These are phyloP conservation scores for Benthosema pterotum DNA, from an alignment of 2,797 vertebrate genomes.

Conservation along the genomic window DNA sequence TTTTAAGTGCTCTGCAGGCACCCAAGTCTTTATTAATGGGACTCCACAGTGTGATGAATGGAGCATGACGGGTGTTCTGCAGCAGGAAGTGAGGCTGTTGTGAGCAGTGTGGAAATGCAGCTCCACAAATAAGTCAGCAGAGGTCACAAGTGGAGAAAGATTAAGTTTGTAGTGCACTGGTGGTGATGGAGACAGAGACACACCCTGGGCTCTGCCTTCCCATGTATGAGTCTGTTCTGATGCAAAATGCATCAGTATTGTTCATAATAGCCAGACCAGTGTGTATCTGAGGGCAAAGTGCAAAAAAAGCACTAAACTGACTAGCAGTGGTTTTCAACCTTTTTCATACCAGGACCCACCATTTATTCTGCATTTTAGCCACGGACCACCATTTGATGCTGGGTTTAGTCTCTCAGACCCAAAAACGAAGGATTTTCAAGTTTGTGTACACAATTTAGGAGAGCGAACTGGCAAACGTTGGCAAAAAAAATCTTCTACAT, in stretches of 20 bases:
- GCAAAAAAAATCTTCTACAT: too few relatives aligned
- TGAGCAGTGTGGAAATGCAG: slow-evolving; percentile 40
- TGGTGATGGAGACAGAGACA: slow-evolving; percentile 58
- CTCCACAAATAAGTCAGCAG: slow-evolving; percentile 62
- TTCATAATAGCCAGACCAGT: slow-evolving; percentile 23
- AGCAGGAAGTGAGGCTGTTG: slow-evolving; percentile 15
- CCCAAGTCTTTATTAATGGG: slow-evolving; percentile 8
- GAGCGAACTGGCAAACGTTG: too few relatives aligned
- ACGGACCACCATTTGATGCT: too few relatives aligned
- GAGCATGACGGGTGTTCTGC: slow-evolving; percentile 34
- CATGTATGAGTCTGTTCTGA: slow-evolving; percentile 8
- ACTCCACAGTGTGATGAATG: slow-evolving; percentile 9
- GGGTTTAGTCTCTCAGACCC: too few relatives aligned
- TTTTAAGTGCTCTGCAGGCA: slow-evolving; percentile 10
- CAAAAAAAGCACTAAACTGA: slow-evolving; percentile 28
- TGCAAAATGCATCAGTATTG: slow-evolving; percentile 28
- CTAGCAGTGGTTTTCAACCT: too few relatives aligned
- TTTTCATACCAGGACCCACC: too few relatives aligned
- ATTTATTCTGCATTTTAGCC: too few relatives aligned
- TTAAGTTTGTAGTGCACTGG: slow-evolving; percentile 8
- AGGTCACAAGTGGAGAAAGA: slow-evolving; percentile 54
- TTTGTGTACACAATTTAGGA: too few relatives aligned
- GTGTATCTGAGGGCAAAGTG: slow-evolving; percentile 31
- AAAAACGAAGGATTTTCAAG: too few relatives aligned
- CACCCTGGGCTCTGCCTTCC: slow-evolving; percentile 43